Evolutionary conservation across 2,888 invertebrate species (phyloP).

Genomic region (Cordilura impudica): DNA sequence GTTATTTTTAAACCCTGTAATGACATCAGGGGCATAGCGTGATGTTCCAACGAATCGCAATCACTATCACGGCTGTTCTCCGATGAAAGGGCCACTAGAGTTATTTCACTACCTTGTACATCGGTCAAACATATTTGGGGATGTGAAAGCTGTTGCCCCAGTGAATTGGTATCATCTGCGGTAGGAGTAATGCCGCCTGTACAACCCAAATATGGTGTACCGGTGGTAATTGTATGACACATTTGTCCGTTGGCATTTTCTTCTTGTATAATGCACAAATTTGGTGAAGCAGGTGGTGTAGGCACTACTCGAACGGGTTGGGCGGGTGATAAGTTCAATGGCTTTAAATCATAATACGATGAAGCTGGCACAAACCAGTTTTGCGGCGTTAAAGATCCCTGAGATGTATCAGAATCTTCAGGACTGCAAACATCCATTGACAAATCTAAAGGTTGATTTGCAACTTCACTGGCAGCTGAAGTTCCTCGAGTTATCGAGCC

Average conservation of each 20-base stretch:
- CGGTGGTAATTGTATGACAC: constrained; percentile 74
- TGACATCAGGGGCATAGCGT: constrained; percentile 74
- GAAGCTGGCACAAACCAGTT: constrained; percentile 74
- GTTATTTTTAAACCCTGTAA: constrained; percentile 74
- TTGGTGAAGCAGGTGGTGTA: constrained; percentile 77
- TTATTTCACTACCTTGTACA: constrained; percentile 90
- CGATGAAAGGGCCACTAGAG: constrained; percentile 85
- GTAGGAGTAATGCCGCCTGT: constrained; percentile 66
- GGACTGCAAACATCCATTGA: constrained; percentile 75
- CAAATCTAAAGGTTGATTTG: constrained; percentile 76
- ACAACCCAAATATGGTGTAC: constrained; percentile 74
- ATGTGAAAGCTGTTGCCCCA: constrained; percentile 78
- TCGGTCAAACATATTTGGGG: constrained; percentile 96
- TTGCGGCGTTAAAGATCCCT: constrained; percentile 41
- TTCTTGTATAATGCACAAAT: constrained; percentile 88
- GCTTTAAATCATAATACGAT: constrained; percentile 76
- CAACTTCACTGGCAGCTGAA: constrained; percentile 78
- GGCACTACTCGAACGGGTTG: constrained; percentile 77
- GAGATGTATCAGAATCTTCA: constrained; percentile 53
- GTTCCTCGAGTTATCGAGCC: constrained; percentile 88
- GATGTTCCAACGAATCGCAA: constrained; percentile 82
- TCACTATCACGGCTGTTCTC: constrained; percentile 86
- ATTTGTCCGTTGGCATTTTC: constrained; percentile 81
- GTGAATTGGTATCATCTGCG: constrained; percentile 64
- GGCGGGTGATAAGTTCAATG: constrained; percentile 76